Base-by-base conservation (phyloP, 2,888 invertebrate species). In the Nomada ferruginata region DNA sequence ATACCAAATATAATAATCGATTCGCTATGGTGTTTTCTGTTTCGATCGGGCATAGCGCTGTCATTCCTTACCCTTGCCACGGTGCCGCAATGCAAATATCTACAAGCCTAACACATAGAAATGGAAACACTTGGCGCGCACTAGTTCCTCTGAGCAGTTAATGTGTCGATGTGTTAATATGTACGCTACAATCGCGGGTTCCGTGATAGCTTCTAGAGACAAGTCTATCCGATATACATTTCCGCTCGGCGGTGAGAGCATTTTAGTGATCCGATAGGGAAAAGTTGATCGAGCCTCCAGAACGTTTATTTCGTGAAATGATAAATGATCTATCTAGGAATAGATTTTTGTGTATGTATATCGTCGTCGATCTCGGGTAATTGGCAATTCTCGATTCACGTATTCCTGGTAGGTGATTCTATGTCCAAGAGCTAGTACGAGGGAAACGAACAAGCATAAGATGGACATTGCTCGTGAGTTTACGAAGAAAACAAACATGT, bases 141-240 rank as follows among this genome's bases (percentile, higher is more conserved):
- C 47, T 74, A 74, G 74, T 74, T 74, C 74, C 74, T 74, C 50
- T 23, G 65, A 47, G 74, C 65, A 59, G 59, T 74, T 74, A 59
- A 59, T 65, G 65, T 50, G 59, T 74, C 52, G 59, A 50, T 7
- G 36, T 36, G 36, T 36, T 36, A 55, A 10, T 10, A 50, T 64
- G 18, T 42, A 57, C 4, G 47, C 73, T 57, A 23, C 15, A 44
- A 36, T 44, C 26, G 52, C 29, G 5, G 52, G 64, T 64, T 53
- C 13, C 64, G 26, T 55, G 29, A 36, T 73, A 47, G 64, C 15
- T 55, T 72, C 2, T 73, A 73, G 73, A 44, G 18, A 57, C 72
- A 44, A 20, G 69, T 59, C 26, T n/a, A 47, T 11, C 18, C 52
- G 52, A 42, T 20, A 42, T 55, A 23, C 55, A 68, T 36, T 55